Evolutionary conservation across 1,140 invertebrate species (phyloP), one percentile per base, ranked within the genome.

Genomic region (Copidosoma floridanum): DNA sequence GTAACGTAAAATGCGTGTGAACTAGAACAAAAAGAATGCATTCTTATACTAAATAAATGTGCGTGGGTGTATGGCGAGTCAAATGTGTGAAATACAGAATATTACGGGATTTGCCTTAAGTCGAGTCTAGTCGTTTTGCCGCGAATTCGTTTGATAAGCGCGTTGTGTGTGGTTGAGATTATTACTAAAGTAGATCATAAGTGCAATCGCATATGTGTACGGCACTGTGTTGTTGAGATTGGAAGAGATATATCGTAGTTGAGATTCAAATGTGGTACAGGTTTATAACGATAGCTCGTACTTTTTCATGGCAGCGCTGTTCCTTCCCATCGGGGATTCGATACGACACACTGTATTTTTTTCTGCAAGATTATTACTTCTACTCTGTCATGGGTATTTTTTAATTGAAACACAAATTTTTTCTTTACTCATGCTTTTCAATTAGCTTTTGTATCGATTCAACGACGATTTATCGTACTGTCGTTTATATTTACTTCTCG

Each of bases 31-130:
- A n/a, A n/a, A n/a, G n/a, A n/a, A n/a, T n/a, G n/a, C n/a, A n/a
- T n/a, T n/a, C n/a, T n/a, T n/a, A n/a, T n/a, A n/a, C n/a, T n/a
- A n/a, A n/a, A n/a, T n/a, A n/a, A n/a, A n/a, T n/a, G n/a, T n/a
- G n/a, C n/a, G n/a, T n/a, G n/a, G n/a, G n/a, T n/a, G n/a, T n/a
- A n/a, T n/a, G n/a, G n/a, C n/a, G n/a, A 43, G 4, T 4, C 21
- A 43, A 43, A 29, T 18, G 40, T 12, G 14, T 10, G 12, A 53
- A 35, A 38, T n/a, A n/a, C n/a, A 53, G 11, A 44, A 29, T 40
- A 40, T 40, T 52, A 55, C 24, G 32, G 47, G 24, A 61, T 61
- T 11, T 61, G 59, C 59, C 59, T 61, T 61, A 55, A 43, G 38
- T 53, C 2, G 20, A 54, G 38, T 47, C 23, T 54, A 47, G 29